Evolutionary conservation across 2,888 invertebrate genomes (phyloP).

Genomic region (Drosophila stalkeri): DNA sequence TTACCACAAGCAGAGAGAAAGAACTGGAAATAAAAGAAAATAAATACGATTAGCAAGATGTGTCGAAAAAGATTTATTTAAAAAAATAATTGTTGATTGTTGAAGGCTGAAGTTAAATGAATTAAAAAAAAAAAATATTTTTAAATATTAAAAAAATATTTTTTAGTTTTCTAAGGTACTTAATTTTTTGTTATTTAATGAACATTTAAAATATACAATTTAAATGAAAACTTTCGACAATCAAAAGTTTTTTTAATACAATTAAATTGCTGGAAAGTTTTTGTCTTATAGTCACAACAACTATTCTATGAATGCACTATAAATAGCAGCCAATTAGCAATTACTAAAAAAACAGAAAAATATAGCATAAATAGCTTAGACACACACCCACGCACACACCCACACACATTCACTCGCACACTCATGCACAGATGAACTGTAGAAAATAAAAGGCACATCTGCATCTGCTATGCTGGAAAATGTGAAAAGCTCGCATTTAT

Average conservation of each 20-base stretch:
- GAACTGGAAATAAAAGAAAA: background rate
- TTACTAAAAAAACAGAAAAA: background rate
- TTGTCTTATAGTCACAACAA: background rate
- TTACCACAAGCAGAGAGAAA: background rate
- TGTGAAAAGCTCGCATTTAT: constrained; percentile 26
- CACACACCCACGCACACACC: background rate
- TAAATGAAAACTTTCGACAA: background rate
- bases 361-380: background rate
- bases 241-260: background rate
- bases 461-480: constrained; percentile 3
- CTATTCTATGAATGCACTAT: background rate
- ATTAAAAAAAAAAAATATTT: background rate
- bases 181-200: too few relatives aligned
- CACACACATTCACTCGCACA: background rate
- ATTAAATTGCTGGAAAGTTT: background rate
- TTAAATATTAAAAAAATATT: background rate
- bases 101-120: background rate
- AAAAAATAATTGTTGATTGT: background rate
- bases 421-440: background rate
- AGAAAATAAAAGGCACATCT: background rate
- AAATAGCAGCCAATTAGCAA: constrained; percentile 42
- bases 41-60: background rate
- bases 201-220: too few relatives aligned
- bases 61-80: background rate
- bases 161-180: background rate